Conservation (phyloP, 2,888 invertebrate species). For the Pseudococcus longispinus region DNA sequence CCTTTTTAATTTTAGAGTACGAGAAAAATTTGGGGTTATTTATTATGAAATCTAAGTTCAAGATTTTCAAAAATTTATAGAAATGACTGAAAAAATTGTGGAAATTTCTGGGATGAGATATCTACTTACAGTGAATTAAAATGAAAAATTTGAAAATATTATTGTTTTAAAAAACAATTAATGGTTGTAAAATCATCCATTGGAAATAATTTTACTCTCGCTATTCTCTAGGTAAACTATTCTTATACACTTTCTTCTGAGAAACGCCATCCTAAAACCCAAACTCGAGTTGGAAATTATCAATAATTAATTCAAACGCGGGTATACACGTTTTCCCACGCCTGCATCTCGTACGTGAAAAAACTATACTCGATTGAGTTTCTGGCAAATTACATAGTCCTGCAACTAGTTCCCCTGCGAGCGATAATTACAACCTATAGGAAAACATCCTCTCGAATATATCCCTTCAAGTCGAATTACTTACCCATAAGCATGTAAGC, state of each 20-base stretch:
- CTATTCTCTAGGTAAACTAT: too few species aligned
- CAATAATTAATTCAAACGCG: neutral
- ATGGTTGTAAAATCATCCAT: too few species aligned
- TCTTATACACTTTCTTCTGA: neutral
- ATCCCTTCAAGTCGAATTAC: neutral
- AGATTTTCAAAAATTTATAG: too few species aligned
- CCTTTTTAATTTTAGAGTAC: too few species aligned
- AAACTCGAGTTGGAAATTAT: neutral
- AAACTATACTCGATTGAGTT: neutral
- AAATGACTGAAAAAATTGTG: too few species aligned
- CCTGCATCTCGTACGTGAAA: neutral
- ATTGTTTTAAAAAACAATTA: too few species aligned
- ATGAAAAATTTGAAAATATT: too few species aligned
- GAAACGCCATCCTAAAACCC: neutral
- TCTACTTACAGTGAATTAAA: too few species aligned
- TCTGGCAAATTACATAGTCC: neutral
- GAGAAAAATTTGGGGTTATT: too few species aligned
- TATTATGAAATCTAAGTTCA: too few species aligned
- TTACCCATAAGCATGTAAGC: neutral
- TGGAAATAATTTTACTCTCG: too few species aligned
- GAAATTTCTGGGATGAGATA: too few species aligned
- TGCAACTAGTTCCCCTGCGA: neutral
- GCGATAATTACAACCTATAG: constrained; percentile 12
- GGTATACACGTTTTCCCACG: neutral
- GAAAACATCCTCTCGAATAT: neutral